Conservation (phyloP, 2,888 invertebrate genomes). For the Campaea margaritaria region DNA sequence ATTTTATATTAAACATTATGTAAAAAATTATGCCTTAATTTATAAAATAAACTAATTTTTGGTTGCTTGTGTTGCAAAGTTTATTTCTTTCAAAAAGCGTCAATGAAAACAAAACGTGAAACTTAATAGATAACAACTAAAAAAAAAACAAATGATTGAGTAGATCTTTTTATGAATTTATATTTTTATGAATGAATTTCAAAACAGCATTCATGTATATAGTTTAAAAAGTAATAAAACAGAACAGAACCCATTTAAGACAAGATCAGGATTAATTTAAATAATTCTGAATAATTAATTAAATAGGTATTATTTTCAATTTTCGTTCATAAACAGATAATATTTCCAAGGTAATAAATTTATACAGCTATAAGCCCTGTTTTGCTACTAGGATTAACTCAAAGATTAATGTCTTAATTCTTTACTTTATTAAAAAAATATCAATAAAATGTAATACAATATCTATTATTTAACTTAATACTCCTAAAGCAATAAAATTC, state of each 20-base stretch:
- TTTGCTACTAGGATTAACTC: slow-evolving; percentile 15
- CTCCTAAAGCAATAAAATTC: neutral
- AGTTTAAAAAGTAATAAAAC: too few species aligned
- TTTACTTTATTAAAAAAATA: slow-evolving; percentile 10
- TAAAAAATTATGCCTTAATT: too few species aligned
- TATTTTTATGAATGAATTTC: too few species aligned
- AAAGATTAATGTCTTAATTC: slow-evolving; percentile 15
- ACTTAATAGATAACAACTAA: too few species aligned
- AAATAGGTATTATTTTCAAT: neutral
- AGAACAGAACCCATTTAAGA: neutral
- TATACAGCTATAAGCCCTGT: slow-evolving; percentile 17
- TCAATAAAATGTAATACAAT: neutral
- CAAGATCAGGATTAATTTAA: neutral
- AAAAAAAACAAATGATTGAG: too few species aligned
- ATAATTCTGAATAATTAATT: neutral
- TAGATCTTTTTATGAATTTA: too few species aligned
- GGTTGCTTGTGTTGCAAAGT: too few species aligned
- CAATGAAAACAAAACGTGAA: too few species aligned
- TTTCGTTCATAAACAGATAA: slow-evolving; percentile 4
- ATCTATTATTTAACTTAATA: neutral
- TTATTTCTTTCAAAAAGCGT: too few species aligned
- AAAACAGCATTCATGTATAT: too few species aligned
- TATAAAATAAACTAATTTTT: too few species aligned
- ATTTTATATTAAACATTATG: too few species aligned
- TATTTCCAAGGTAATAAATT: neutral